A percentile compares a stretch with the other conserved stretches of the same genome.
These are phyloP conservation scores for Copidosoma aretas DNA, from an alignment of 2,888 invertebrate genomes.

Conservation along the genomic window DNA sequence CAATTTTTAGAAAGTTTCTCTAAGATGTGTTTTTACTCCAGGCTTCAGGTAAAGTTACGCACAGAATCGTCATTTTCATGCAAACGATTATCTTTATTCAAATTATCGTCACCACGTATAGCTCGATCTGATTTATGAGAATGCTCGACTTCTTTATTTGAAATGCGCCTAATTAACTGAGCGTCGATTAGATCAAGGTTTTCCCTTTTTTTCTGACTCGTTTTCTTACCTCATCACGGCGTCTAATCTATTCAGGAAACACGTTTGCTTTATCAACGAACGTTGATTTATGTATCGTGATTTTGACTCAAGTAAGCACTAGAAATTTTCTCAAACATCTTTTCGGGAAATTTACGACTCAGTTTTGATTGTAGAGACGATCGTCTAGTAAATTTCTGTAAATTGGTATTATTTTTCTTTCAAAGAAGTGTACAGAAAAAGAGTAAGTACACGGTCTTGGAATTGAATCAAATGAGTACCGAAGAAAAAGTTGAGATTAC, in stretches of 20 bases:
- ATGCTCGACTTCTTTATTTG: not conserved
- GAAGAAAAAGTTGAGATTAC: conserved; percentile 10
- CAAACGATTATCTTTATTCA: too few species aligned
- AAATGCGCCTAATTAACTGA: not conserved
- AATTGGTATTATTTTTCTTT: not conserved
- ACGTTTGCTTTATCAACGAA: conserved; percentile 1
- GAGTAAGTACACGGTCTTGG: not conserved
- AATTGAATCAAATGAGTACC: conserved; percentile 6
- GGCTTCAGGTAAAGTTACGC: too few species aligned
- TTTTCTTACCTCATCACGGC: not conserved
- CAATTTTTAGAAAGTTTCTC: too few species aligned
- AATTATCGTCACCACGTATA: too few species aligned
- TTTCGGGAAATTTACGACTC: too few species aligned
- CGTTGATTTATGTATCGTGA: not conserved
- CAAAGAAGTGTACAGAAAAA: not conserved
- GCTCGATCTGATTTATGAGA: not conserved
- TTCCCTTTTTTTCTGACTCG: not conserved
- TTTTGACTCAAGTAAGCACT: not conserved
- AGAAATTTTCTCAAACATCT: too few species aligned
- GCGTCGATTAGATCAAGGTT: conserved; percentile 9
- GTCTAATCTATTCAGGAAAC: not conserved
- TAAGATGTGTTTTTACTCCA: too few species aligned
- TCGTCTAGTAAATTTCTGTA: too few species aligned
- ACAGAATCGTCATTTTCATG: too few species aligned
- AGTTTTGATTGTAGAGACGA: too few species aligned